Percentiles rank a stretch among this genome's conserved stretches.
phyloP scores from a whole-genome alignment of 2,113 vertebrate species.

The Scatophagus argus region DNA sequence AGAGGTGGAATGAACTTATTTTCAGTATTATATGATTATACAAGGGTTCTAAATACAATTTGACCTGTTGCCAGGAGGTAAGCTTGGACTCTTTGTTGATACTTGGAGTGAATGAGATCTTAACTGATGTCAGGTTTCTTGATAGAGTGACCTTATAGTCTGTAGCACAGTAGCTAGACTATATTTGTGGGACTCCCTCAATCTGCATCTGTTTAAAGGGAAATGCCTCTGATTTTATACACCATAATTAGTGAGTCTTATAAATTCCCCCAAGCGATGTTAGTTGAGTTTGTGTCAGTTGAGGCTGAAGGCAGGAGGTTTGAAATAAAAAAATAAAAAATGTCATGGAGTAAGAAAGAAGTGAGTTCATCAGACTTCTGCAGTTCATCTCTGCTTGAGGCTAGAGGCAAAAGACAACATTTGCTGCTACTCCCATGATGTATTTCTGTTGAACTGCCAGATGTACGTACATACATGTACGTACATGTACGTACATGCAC shows the following conservation, averaged over 20 bases:
- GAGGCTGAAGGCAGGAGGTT: not conserved
- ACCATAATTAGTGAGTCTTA: not conserved
- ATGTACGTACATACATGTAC: too few species aligned
- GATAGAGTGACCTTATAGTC: not conserved
- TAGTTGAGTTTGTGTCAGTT: not conserved
- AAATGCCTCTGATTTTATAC: not conserved
- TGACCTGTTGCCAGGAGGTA: not conserved
- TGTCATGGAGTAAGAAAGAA: not conserved
- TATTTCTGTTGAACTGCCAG: too few species aligned
- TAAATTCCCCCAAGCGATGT: not conserved
- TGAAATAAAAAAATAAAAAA: not conserved
- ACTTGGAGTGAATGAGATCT: not conserved
- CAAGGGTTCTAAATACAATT: too few species aligned
- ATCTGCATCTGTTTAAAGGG: not conserved
- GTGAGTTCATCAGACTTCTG: not conserved
- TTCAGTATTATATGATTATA: too few species aligned
- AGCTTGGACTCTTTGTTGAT: too few species aligned
- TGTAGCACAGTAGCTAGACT: not conserved
- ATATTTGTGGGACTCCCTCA: too few species aligned
- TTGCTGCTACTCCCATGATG: not conserved
- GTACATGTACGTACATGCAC: too few species aligned
- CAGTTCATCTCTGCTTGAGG: not conserved
- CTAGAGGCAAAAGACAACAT: not conserved
- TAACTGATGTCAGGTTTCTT: not conserved
- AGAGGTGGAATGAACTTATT: not conserved